These are phyloP conservation scores for Pedetes capensis DNA, from an alignment of 2,113 vertebrate species.

Conservation along the genomic window DNA sequence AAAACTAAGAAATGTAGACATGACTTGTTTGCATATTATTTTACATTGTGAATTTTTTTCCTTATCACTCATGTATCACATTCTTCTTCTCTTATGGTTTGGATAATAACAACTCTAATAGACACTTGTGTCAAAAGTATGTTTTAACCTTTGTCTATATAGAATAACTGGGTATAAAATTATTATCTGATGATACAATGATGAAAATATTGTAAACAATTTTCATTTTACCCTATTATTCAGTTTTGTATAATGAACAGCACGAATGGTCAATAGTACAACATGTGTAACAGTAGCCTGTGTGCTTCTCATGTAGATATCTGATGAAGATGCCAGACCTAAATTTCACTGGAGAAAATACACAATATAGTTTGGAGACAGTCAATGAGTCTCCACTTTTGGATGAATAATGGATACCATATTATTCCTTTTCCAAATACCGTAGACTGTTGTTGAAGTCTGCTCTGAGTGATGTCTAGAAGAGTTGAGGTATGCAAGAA, in stretches of 20 bases:
- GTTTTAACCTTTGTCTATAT: neutral
- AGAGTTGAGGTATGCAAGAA: neutral
- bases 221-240: neutral
- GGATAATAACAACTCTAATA: neutral
- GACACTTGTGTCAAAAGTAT: neutral
- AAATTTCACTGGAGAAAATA: neutral
- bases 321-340: neutral
- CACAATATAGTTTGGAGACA: neutral
- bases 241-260: neutral
- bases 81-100: neutral
- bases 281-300: neutral
- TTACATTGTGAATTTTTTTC: neutral
- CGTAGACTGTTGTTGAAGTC: neutral
- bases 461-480: neutral
- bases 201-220: neutral
- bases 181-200: neutral
- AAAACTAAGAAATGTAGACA: neutral
- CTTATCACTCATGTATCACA: neutral
- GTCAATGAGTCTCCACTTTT: neutral
- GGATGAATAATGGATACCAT: neutral
- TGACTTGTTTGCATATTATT: neutral
- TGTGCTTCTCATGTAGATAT: neutral
- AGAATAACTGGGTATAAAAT: neutral
- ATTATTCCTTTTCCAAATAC: neutral
- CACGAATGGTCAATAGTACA: neutral